A percentile compares a stretch with the other conserved stretches of the same genome.
phyloP scores from a whole-genome alignment of 2,113 vertebrate genomes.

The Onychorhynchus coronatus region DNA sequence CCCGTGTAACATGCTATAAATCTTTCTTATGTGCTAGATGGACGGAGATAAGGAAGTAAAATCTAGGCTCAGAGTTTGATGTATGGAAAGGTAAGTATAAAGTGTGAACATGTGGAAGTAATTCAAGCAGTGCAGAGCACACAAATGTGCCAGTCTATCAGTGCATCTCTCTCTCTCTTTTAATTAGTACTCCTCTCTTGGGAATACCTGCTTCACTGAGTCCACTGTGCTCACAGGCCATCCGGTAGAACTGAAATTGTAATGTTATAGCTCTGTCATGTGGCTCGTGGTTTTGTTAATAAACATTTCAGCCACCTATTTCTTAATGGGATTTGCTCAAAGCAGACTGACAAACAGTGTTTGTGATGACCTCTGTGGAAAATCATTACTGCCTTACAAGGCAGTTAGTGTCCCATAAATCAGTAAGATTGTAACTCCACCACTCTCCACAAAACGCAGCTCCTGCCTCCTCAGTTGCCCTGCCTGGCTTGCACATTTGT shows the following conservation, averaged over 20 bases:
- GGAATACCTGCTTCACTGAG: background rate
- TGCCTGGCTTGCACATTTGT: background rate
- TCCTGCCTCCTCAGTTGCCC: background rate
- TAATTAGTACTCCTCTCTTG: background rate
- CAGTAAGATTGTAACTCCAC: background rate
- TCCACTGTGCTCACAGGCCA: background rate
- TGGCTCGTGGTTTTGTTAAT: slow-evolving; percentile 10
- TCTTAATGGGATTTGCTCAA: slow-evolving; percentile 30
- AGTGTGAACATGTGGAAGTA: background rate
- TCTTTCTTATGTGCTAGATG: slow-evolving; percentile 52
- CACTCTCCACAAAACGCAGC: background rate
- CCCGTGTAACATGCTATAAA: slow-evolving; percentile 38
- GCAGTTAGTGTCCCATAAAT: slow-evolving; percentile 46
- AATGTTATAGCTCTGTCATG: background rate
- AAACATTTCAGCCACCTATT: slow-evolving; percentile 17
- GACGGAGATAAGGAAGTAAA: slow-evolving; percentile 54
- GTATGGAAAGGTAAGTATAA: background rate
- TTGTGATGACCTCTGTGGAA: slow-evolving; percentile 34
- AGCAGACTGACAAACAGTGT: slow-evolving; percentile 33
- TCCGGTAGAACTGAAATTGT: background rate
- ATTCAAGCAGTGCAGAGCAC: background rate
- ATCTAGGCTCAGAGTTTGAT: slow-evolving; percentile 25
- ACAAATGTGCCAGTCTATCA: background rate
- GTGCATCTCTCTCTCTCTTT: background rate
- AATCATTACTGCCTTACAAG: background rate